A percentile compares a stretch with the other conserved stretches of the same genome.
These are phyloP conservation scores for Brienomyrus brachyistius DNA, from an alignment of 2,113 vertebrate species.

Conservation along the genomic window DNA sequence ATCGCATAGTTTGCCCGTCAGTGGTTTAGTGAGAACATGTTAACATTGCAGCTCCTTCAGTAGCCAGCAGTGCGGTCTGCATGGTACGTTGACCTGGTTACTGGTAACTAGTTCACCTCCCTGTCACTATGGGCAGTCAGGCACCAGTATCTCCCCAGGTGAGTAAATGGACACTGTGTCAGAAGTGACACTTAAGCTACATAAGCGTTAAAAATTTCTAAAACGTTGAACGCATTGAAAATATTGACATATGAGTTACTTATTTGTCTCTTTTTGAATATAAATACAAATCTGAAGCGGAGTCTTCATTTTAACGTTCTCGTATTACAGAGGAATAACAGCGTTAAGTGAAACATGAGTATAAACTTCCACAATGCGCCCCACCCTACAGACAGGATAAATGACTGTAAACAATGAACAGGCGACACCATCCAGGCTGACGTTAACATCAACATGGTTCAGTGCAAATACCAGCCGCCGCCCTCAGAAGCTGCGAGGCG, in stretches of 20 bases:
- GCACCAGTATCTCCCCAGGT: not conserved
- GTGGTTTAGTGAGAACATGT: not conserved
- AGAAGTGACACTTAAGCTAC: not conserved
- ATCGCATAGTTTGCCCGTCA: slow-evolving; percentile 47
- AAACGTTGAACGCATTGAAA: not conserved
- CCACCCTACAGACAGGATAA: not conserved
- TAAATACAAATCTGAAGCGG: not conserved
- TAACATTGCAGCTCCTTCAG: not conserved
- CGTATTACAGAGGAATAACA: not conserved
- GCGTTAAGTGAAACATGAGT: not conserved
- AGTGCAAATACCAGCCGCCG: not conserved
- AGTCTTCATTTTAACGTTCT: not conserved
- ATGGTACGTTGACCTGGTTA: not conserved
- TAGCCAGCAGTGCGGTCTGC: not conserved
- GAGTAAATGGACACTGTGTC: not conserved
- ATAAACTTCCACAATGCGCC: not conserved
- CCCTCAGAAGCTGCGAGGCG: not conserved
- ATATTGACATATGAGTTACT: not conserved
- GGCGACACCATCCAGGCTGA: not conserved
- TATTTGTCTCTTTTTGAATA: not conserved
- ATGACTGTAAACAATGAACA: not conserved
- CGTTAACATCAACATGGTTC: slow-evolving; percentile 1
- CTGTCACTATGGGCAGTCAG: not conserved
- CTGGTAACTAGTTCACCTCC: not conserved
- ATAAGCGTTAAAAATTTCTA: not conserved